phyloP scores from a whole-genome alignment of 2,113 vertebrate genomes.

The Aegypius monachus region DNA sequence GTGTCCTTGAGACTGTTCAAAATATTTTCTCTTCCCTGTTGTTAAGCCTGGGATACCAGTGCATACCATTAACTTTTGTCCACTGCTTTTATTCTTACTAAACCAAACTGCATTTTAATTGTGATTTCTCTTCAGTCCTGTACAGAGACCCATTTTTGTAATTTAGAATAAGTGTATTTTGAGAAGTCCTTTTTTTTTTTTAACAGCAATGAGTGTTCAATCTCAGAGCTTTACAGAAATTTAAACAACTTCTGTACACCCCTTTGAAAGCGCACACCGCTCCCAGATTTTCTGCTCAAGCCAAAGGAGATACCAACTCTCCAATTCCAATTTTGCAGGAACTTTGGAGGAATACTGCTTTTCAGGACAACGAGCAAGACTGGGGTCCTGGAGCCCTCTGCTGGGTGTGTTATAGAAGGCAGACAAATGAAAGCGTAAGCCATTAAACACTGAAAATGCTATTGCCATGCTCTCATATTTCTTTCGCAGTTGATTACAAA shows the following conservation, averaged over 20 bases:
- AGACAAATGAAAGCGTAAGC: background rate
- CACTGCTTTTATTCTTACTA: background rate
- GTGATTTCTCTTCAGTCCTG: background rate
- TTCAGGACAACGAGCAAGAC: background rate
- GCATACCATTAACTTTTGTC: background rate
- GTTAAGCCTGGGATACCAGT: background rate
- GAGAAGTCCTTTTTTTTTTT: background rate
- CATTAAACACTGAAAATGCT: background rate
- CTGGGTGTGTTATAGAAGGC: background rate
- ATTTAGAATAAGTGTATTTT: background rate
- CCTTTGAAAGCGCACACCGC: accelerated
- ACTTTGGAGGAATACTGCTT: accelerated
- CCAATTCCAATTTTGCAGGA: accelerated
- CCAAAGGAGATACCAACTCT: background rate
- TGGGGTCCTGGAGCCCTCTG: background rate
- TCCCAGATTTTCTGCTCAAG: background rate
- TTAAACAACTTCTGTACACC: background rate
- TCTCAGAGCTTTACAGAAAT: background rate
- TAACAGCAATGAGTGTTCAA: background rate
- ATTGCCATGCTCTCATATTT: accelerated
- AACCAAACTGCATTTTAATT: background rate
- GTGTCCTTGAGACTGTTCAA: background rate
- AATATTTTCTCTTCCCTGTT: background rate
- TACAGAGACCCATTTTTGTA: background rate
- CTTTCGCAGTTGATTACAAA: background rate